Conservation (phyloP, 2,797 vertebrate genomes). For the Enteromius thamalakanensis region DNA sequence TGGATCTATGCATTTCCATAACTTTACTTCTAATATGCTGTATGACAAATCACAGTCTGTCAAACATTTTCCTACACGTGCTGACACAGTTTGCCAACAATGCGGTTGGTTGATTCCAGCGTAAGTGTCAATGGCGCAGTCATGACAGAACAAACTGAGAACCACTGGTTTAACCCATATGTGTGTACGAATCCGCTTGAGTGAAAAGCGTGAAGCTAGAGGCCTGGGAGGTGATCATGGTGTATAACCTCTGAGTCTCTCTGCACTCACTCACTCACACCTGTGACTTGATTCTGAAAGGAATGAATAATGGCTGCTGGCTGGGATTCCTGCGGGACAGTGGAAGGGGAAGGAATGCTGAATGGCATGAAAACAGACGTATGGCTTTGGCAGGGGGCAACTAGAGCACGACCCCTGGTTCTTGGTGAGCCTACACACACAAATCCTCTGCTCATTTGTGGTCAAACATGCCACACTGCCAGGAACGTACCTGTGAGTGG, state of each 20-base stretch:
- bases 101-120: background rate
- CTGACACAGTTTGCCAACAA: background rate
- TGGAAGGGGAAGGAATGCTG: constrained; percentile 45
- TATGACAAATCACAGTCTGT: background rate
- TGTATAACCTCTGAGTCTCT: constrained; percentile 17
- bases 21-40: background rate
- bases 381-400: constrained; percentile 10
- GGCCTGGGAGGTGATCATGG: constrained; percentile 14
- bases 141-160: background rate
- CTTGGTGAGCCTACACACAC: constrained; percentile 26
- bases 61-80: background rate
- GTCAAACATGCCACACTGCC: background rate
- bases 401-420: constrained; percentile 13
- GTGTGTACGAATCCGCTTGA: constrained; percentile 22
- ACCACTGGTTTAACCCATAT: constrained; percentile 41
- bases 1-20: background rate
- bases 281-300: constrained; percentile 33
- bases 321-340: constrained; percentile 33
- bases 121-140: background rate
- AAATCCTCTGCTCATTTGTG: constrained; percentile 4
- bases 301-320: constrained; percentile 27
- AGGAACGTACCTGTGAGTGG: constrained; percentile 88
- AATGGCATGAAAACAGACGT: constrained; percentile 46
- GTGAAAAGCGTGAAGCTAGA: constrained; percentile 38
- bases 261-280: constrained; percentile 28